phyloP scores from a whole-genome alignment of 2,888 invertebrate species.

The Lamproptera curius region DNA sequence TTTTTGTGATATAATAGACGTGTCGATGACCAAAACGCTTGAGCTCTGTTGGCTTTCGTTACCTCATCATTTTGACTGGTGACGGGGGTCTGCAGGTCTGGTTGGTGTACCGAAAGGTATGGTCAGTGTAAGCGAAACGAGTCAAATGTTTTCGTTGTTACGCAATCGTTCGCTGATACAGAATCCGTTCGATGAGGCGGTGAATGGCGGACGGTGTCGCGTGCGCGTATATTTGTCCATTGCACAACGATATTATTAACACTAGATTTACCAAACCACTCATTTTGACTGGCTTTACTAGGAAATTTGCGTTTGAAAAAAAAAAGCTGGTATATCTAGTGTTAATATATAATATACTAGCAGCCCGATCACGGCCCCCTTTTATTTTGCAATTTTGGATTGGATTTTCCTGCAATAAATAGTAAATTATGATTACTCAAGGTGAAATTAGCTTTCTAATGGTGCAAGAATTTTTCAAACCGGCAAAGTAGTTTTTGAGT shows the following conservation, averaged over 20 bases:
- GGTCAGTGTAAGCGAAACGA: slow-evolving; percentile 39
- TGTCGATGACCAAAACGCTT: slow-evolving; percentile 8
- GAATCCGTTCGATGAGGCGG: slow-evolving; percentile 46
- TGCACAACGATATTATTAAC: slow-evolving; percentile 21
- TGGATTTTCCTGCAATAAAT: too few species aligned
- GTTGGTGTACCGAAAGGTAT: slow-evolving; percentile 32
- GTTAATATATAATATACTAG: too few species aligned
- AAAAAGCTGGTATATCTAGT: too few species aligned
- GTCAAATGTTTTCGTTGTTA: slow-evolving; percentile 54
- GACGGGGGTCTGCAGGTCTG: slow-evolving; percentile 20
- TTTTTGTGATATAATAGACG: slow-evolving; percentile 15
- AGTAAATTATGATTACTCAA: too few species aligned
- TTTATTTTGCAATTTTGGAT: too few species aligned
- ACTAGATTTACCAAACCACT: too few species aligned
- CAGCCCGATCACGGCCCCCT: too few species aligned
- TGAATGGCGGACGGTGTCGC: slow-evolving; percentile 57
- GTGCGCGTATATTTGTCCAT: slow-evolving; percentile 40
- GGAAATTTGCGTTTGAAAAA: too few species aligned
- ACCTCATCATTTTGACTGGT: background rate
- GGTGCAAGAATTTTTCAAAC: too few species aligned
- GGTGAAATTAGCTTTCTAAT: too few species aligned
- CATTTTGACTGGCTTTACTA: too few species aligned
- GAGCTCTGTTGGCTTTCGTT: slow-evolving; percentile 10
- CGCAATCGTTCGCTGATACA: slow-evolving; percentile 43
- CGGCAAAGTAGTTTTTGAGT: too few species aligned